A percentile compares a stretch with the other conserved stretches of the same genome.
phyloP scores from a whole-genome alignment of 2,797 vertebrate genomes.

The Coregonus suidteri region DNA sequence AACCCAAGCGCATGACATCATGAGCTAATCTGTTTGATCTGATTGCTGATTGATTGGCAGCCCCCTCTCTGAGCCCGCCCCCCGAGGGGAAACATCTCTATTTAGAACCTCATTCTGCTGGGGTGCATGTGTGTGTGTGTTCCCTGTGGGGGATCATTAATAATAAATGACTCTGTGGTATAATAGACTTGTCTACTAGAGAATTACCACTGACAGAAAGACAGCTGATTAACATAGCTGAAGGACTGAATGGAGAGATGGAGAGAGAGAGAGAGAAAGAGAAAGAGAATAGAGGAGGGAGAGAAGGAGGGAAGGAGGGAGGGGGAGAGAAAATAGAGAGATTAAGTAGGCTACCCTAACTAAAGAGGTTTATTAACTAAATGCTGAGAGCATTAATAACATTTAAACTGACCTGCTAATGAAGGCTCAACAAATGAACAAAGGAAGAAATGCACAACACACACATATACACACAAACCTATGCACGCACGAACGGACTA shows the following conservation, averaged over 20 bases:
- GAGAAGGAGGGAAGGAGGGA: conserved; percentile 40
- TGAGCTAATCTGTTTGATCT: not conserved
- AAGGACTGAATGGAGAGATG: conserved; percentile 59
- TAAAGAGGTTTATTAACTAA: conserved; percentile 72
- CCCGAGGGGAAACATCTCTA: not conserved
- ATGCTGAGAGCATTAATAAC: conserved; percentile 69
- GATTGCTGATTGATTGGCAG: not conserved
- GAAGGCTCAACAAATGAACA: not conserved
- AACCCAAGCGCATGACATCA: not conserved
- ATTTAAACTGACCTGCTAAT: conserved; percentile 51
- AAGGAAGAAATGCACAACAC: not conserved
- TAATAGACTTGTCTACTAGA: conserved; percentile 75
- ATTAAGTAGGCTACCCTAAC: conserved; percentile 71
- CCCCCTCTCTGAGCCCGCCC: not conserved
- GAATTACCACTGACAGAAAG: conserved; percentile 76
- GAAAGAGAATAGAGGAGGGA: conserved; percentile 47
- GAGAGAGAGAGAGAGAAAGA: conserved; percentile 32
- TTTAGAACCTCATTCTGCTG: conserved; percentile 66
- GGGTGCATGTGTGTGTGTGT: conserved; percentile 70
- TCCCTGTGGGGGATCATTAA: conserved; percentile 71
- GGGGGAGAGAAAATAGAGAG: conserved; percentile 45
- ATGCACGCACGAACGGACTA: not conserved
- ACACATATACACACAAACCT: conserved; percentile 3
- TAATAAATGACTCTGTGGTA: conserved; percentile 78
- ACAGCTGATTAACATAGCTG: conserved; percentile 72